Base-by-base conservation (phyloP, 2,113 vertebrate genomes). In the Nesogale talazaci region DNA sequence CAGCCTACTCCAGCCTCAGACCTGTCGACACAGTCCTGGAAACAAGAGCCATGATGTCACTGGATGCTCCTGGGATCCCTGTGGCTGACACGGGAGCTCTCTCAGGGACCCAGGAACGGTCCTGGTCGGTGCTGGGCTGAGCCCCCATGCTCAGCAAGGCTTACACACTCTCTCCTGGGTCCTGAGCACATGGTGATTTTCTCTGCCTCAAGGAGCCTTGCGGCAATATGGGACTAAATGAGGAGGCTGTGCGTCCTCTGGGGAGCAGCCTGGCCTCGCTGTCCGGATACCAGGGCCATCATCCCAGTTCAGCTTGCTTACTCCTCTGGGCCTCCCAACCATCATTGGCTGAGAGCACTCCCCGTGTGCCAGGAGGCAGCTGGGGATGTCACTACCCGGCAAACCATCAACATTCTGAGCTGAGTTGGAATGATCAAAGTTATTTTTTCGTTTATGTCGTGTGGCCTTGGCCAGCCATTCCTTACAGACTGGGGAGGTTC, bases 1-100 rank as follows among this genome's bases (percentile, higher is more conserved):
- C 98, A 99, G 0, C 65, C 83, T 11, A 97, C 97, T 94, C 96
- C 97, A 82, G 0, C 94, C 74, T 81, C 74, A 10, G 94, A 27
- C 65, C 83, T 16, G 0, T 94, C 70, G 0, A 95, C 92, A 52
- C 8, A 86, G 90, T 95, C 97, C 98, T 99, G 93, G 1, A 84
- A 94, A 89, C 1, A n/a, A 94, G 10, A 90, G 34, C 2, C 3
- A 14, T 1, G 3, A 14, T 1, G 2, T 88, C 87, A 77, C 84
- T n/a, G 61, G 25, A 65, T 38, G 22, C n/a, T 23, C 23, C 0
- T 0, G 42, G 72, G 15, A 31, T 22, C 34, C 38, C 12, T 0
- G 2, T 9, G 83, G 22, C 56, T 29, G 61, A 25, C 20, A 22
- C 0, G 3, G 69, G 2, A 29, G 27, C 46, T 52, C 46, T 52